Conservation (phyloP, 1,140 invertebrate genomes). For the Caenorhabditis brenneri region DNA sequence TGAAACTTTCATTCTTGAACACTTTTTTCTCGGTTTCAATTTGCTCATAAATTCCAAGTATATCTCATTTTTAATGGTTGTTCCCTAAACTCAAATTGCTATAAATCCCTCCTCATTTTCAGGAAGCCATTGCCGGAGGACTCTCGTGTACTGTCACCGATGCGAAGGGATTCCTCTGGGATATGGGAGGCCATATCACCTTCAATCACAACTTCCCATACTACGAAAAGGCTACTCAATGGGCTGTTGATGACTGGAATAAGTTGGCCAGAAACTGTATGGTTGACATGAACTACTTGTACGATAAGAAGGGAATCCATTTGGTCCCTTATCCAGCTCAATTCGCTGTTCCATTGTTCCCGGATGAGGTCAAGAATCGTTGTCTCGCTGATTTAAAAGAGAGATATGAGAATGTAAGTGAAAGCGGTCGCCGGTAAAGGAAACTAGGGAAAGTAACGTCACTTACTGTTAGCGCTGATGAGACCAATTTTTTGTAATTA, state of each 20-base stretch:
- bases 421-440: neutral
- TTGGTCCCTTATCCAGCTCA: slow-evolving; percentile 70
- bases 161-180: slow-evolving; percentile 70
- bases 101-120: neutral
- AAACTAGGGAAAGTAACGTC: neutral
- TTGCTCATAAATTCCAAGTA: too few species aligned
- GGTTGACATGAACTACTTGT: slow-evolving; percentile 71
- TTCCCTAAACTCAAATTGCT: too few species aligned
- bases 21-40: too few species aligned
- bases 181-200: slow-evolving; percentile 71
- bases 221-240: slow-evolving; percentile 70
- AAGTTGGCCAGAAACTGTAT: slow-evolving; percentile 67
- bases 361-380: slow-evolving; percentile 65
- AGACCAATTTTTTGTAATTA: neutral
- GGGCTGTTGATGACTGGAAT: slow-evolving; percentile 71
- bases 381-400: slow-evolving; percentile 68
- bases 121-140: slow-evolving; percentile 66
- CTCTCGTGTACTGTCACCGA: slow-evolving; percentile 68
- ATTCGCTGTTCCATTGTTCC: slow-evolving; percentile 70
- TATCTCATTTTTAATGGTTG: too few species aligned
- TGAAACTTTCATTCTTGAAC: too few species aligned
- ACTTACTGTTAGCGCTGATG: neutral
- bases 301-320: slow-evolving; percentile 63
- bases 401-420: slow-evolving; percentile 65
- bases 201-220: slow-evolving; percentile 70